Evolutionary conservation across 2,888 invertebrate genomes (phyloP), one percentile per base, ranked within the genome.

Genomic region (Lutraria lutraria): DNA sequence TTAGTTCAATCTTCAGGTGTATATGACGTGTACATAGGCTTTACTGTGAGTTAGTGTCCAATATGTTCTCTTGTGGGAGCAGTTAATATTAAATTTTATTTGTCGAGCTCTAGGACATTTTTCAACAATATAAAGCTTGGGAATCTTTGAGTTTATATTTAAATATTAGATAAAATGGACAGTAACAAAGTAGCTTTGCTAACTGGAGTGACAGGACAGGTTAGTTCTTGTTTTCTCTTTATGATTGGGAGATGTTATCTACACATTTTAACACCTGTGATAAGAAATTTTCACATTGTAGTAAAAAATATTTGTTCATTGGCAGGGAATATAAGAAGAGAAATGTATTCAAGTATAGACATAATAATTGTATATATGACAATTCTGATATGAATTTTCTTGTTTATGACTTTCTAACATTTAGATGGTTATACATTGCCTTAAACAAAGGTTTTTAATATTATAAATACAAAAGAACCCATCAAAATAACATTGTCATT

Each of bases 161-260:
- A 4, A 29, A 15, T 34, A 31, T 76, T 76, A 34, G 1, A 25
- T 25, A 85, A 54, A 63, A 52, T 83, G 34, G 72, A 76, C 4
- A 54, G 80, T 13, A 88, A 80, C 43, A 97, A 97, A 94, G 97
- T 99, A 83, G 99, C 99, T 19, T 97, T 99, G 88, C 98, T 99
- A 95, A 99, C 99, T 90, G 99, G 99, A 93, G 99, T 99, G 91
- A 99, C 99, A 72, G 99, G 99, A 60, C 99, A 99, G 98, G 99
- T 99, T 81, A 53, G 60, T 82, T 43, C 80, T 29, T 53, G 68
- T 12, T 25, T 53, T 53, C 53, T 81, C 19, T 76, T 15, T 76
- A 2, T 31, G 31, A 34, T 76, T 16, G 12, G 31, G 34, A 34
- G 29, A 2, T 19, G 43, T 43, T 43, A 43, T 43, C 8, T 43